These are phyloP conservation scores for Pycnonotus jocosus DNA, from an alignment of 2,113 vertebrate genomes.

Conservation along the genomic window DNA sequence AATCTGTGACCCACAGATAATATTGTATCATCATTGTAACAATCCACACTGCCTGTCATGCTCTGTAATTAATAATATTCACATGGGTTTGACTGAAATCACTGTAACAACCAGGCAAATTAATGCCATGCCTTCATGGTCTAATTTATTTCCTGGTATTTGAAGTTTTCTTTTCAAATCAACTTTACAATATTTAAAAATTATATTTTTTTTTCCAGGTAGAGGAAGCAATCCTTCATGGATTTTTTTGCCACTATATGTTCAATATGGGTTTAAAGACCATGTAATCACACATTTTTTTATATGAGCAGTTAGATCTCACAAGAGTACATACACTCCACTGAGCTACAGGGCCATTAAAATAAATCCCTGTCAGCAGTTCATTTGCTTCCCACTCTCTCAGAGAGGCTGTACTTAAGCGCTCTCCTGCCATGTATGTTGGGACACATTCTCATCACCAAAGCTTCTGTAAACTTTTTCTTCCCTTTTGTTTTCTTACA, in stretches of 20 bases:
- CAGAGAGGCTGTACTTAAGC: not conserved
- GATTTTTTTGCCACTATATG: not conserved
- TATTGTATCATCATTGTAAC: not conserved
- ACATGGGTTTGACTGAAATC: not conserved
- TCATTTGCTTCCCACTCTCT: not conserved
- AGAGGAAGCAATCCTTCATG: not conserved
- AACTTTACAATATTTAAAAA: not conserved
- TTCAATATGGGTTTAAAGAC: not conserved
- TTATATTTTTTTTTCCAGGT: not conserved
- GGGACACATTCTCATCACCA: not conserved
- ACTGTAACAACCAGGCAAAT: not conserved
- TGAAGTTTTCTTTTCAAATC: not conserved
- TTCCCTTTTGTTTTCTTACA: not conserved
- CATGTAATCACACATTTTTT: not conserved
- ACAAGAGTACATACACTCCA: not conserved
- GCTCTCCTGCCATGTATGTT: not conserved
- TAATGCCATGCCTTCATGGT: not conserved
- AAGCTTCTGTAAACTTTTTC: not conserved
- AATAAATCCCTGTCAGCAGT: not conserved
- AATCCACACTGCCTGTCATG: not conserved
- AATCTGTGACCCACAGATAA: not conserved
- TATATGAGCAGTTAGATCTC: not conserved
- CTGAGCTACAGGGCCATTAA: not conserved
- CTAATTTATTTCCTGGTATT: not conserved
- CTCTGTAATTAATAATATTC: not conserved